Conservation (phyloP, 2,113 vertebrate species). For the Petrocephalus zakoni region DNA sequence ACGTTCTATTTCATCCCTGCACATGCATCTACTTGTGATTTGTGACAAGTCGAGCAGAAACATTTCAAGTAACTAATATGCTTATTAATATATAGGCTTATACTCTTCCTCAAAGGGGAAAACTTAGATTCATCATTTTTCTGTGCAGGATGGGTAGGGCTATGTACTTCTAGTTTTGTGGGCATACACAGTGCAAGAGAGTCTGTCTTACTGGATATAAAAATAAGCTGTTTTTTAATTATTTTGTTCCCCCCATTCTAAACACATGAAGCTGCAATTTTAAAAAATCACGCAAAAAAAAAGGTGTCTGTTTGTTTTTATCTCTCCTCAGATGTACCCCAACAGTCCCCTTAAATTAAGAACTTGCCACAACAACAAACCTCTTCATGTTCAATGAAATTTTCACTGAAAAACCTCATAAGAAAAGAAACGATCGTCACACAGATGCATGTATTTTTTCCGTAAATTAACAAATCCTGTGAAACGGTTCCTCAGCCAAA, state of each 20-base stretch:
- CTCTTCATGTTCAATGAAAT: slow-evolving; percentile 9
- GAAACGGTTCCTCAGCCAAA: slow-evolving; percentile 23
- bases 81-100: slow-evolving; percentile 9
- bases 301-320: not conserved
- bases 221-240: not conserved
- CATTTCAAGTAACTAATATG: slow-evolving; percentile 15
- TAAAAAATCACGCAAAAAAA: not conserved
- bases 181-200: slow-evolving; percentile 18
- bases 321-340: not conserved
- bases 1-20: slow-evolving; percentile 5
- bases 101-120: not conserved
- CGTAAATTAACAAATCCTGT: slow-evolving; percentile 1
- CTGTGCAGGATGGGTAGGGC: not conserved
- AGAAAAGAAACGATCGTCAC: not conserved
- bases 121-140: slow-evolving; percentile 16
- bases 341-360: not conserved
- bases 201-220: slow-evolving; percentile 12
- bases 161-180: not conserved
- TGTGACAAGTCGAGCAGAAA: slow-evolving; percentile 19
- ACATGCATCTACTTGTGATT: slow-evolving; percentile 28
- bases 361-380: slow-evolving; percentile 15
- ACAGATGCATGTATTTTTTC: not conserved
- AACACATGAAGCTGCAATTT: slow-evolving; percentile 6
- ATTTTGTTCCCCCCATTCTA: not conserved
- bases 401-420: slow-evolving; percentile 2